These are phyloP conservation scores for Chrysotoxum bicinctum DNA, from an alignment of 2,888 invertebrate genomes.

Conservation along the genomic window DNA sequence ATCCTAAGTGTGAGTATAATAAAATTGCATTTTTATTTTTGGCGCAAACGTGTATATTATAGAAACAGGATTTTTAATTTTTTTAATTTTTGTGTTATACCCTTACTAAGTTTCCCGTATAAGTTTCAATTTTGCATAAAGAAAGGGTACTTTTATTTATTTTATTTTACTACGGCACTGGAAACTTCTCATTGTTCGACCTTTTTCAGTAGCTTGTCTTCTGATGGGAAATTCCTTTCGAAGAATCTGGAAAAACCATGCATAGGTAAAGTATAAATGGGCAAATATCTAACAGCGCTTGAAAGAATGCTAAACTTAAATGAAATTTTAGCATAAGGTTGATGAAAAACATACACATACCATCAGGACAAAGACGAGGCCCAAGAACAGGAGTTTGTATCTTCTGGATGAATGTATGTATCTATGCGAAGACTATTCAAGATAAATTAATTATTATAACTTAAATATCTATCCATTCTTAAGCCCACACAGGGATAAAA, in stretches of 20 bases:
- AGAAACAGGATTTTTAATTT: no score
- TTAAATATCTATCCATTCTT: constrained; percentile 34
- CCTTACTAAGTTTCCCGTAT: no score
- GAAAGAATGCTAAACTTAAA: constrained; percentile 66
- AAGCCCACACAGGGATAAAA: constrained; percentile 20
- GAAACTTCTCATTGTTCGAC: background rate
- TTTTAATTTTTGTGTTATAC: no score
- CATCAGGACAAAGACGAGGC: background rate
- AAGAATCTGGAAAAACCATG: constrained; percentile 36
- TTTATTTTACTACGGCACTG: no score
- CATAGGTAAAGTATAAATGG: constrained; percentile 3
- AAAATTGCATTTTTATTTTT: no score
- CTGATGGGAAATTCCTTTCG: constrained; percentile 41
- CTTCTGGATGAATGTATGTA: background rate
- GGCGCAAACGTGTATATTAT: no score
- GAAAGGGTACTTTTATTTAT: no score
- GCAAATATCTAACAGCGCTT: constrained; percentile 57
- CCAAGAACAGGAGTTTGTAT: background rate
- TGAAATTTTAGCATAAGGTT: constrained; percentile 60
- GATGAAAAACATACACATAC: constrained; percentile 36
- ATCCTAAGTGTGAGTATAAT: no score
- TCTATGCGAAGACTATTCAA: constrained; percentile 11
- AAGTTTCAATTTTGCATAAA: no score
- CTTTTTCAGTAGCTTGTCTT: background rate
- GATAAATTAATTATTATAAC: constrained; percentile 68